Base-by-base conservation (phyloP, 2,113 vertebrate genomes). In the Orthonyx spaldingii region DNA sequence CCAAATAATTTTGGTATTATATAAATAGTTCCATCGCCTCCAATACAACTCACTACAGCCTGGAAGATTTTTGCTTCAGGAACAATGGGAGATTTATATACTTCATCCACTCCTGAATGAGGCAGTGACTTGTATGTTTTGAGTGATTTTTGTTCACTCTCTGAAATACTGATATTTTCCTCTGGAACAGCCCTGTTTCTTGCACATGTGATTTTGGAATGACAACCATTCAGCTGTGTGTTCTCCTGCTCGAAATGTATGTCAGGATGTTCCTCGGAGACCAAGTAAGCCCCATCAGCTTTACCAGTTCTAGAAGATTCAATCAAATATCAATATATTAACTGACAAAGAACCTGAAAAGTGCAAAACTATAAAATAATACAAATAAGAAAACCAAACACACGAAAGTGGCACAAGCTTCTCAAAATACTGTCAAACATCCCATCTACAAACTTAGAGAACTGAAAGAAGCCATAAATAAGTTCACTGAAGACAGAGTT, bases 1-100 rank as follows among this genome's bases (percentile, higher is more conserved):
- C 98, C 98, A 93, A 79, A 94, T 57, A 88, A 94, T 84, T 96
- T 97, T 57, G 91, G 98, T 97, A 98, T 97, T 87, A 97, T 88
- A 64, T 99, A 99, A 95, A 99, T 98, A 68, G 98, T 97, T 65
- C 99, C 99, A 66, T 99, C 98, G 7, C 96, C 96, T 90, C 98
- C 98, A 78, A 99, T 26, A 10, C 97, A 98, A 52, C 98, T 98
- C 47, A 99, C 97, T 59, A 47, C 64, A 92, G 98, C 98, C 35
- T 95, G 93, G 65, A 98, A 97, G 70, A 87, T 46, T 87, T 98
- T 97, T 1, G 56, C 72, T 44, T 95, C 90, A 11, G 99, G 99
- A 84, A 99, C 87, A 95, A 97, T 33, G 21, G 98, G 98, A 44
- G 98, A 97, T 42, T 95, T 97, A 87, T 99, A 99, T 20, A 90